Base-by-base conservation (phyloP, 2,113 vertebrate species). In the Pseudolaguvia tuberculata region DNA sequence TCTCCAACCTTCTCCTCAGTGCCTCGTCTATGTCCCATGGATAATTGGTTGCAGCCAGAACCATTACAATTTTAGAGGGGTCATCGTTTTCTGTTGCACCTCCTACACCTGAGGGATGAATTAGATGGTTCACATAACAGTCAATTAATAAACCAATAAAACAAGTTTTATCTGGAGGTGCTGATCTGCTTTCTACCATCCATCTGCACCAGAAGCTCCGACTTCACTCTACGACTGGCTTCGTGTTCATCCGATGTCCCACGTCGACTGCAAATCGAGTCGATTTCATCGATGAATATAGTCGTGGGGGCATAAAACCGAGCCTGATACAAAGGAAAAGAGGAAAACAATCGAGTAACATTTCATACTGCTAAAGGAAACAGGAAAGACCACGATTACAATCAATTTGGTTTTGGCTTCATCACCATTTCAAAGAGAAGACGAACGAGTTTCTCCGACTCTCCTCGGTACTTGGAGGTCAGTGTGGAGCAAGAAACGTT, bases 11-110 rank as follows among this genome's bases (percentile, higher is more conserved):
- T 1, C 97, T 89, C 58, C 95, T 89, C 77, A 99, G 80, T 12
- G 97, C 97, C 85, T 99, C 97, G 79, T 99, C 96, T 63, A 99
- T 98, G 88, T 99, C 97, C 97, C 97, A 99, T 39, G 97, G 97
- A 85, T 99, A 99, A 88, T 99, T 99, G 72, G 97, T 99, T 79
- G 96, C 97, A 73, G 96, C 97, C 57, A 99, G 89, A 68, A 99
- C 97, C 96, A 99, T 99, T 70, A 99, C 97, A 95, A 99, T 98
- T 87, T 96, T 99, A 58, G 95, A 97, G 72, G 97, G 96, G 86
- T 98, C 97, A 8, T 99, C 97, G 45, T 91, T 96, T 87, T 99
- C 95, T 86, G 90, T 80, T 69, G 95, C 92, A 17, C 90, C 89
- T 4, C 96, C 96, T 25, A 99, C 96, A 87, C 96, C 96, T 98